Base-by-base conservation (phyloP, 2,113 vertebrate species). In the Phaethornis superciliosus region DNA sequence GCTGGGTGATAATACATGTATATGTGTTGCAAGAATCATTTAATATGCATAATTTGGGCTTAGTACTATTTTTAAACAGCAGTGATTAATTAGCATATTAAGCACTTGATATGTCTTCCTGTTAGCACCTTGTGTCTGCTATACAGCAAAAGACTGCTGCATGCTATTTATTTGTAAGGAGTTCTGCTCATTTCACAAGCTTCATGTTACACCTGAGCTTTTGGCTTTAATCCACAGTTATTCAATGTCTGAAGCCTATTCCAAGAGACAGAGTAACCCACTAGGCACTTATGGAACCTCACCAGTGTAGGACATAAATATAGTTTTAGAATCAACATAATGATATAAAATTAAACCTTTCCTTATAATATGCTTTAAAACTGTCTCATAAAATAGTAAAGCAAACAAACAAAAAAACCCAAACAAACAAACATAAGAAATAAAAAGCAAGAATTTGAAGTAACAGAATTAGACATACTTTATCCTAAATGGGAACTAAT, bases 11-110 rank as follows among this genome's bases (percentile, higher is more conserved):
- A 64, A 44, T 7, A 52, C 1, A 0, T 5, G 7, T 44, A 6
- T 23, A 5, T 19, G 6, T 1, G 4, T 42, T 37, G 32, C 1
- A 2, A 68, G 51, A 3, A 12, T 22, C 1, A 5, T 35, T 9
- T 63, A 72, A 78, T 19, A 67, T 3, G 5, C 4, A 9, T 37
- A 37, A 71, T 75, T 59, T 64, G 44, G 15, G 26, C 2, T 20
- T 40, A 28, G 4, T 76, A 32, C 27, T 69, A 15, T 9, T 76
- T 75, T 75, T 70, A 79, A 71, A 4, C 23, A 40, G 9, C 13
- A 42, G 12, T 22, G 47, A 75, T 55, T 63, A 63, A 32, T 81
- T 30, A 86, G 8, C 16, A 22, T 35, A 26, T 4, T 18, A 55
- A 63, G 8, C 9, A 44, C 52, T 77, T 67, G 16, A 40, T 51